phyloP scores from a whole-genome alignment of 2,797 vertebrate species.

The Sebastes alutus region DNA sequence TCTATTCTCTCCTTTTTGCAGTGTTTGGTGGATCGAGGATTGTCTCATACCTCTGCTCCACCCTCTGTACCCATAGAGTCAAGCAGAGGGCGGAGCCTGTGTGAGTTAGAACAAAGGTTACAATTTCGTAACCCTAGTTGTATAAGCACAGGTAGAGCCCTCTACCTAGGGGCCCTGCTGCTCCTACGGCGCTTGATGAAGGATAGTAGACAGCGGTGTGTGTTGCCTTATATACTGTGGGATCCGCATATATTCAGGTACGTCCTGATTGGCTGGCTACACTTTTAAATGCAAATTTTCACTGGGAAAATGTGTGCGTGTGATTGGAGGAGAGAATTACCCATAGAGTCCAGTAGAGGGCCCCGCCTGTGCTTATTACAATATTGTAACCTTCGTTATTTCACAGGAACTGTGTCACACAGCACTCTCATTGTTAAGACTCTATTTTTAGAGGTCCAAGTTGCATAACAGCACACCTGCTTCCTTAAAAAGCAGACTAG shows the following conservation, averaged over 20 bases:
- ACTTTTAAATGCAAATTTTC: background rate
- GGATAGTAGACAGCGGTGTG: background rate
- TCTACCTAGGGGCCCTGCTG: background rate
- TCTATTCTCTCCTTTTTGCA: too few species aligned
- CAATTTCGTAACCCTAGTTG: background rate
- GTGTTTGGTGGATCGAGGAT: too few species aligned
- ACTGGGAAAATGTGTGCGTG: background rate
- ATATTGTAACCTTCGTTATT: background rate
- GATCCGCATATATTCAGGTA: background rate
- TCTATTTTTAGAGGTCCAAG: slow-evolving; percentile 6
- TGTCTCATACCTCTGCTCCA: background rate
- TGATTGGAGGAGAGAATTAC: background rate
- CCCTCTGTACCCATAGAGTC: background rate
- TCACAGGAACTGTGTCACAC: slow-evolving; percentile 34
- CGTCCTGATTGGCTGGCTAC: background rate
- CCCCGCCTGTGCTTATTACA: background rate
- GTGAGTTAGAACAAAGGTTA: background rate
- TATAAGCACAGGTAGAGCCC: background rate
- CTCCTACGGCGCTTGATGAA: background rate
- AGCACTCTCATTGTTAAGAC: slow-evolving; percentile 11
- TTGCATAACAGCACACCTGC: slow-evolving; percentile 47
- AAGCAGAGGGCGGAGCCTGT: background rate
- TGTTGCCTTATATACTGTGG: background rate
- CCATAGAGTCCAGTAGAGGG: background rate
- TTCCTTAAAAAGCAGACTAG: slow-evolving; percentile 7